Conservation (phyloP, 2,797 vertebrate species). For the Premnoplex brunnescens region DNA sequence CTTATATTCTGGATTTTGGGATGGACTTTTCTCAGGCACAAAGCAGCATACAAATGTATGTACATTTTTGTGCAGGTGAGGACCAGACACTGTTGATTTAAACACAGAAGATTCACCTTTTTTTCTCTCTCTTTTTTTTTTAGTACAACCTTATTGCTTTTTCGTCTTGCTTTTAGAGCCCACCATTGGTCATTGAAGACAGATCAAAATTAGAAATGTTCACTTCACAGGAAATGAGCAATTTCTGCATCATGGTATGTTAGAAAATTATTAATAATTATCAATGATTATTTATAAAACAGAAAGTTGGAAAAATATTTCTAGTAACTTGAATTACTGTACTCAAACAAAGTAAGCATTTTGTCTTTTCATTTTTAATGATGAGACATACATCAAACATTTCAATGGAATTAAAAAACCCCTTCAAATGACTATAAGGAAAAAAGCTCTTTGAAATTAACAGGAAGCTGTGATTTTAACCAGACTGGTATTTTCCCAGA, state of each 20-base stretch:
- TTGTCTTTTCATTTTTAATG: background rate
- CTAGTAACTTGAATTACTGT: background rate
- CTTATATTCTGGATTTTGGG: background rate
- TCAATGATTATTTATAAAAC: background rate
- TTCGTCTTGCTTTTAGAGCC: background rate
- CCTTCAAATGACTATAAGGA: accelerated
- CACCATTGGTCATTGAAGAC: background rate
- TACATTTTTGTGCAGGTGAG: background rate
- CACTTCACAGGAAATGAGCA: accelerated
- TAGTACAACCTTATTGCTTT: background rate
- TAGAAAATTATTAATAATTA: background rate
- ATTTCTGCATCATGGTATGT: background rate
- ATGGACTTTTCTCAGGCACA: background rate
- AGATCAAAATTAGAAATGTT: background rate
- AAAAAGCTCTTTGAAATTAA: background rate
- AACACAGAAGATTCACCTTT: background rate
- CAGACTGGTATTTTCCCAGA: background rate
- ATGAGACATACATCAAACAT: background rate
- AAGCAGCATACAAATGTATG: background rate
- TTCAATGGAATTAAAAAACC: background rate
- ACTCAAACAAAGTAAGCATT: background rate
- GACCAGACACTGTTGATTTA: background rate
- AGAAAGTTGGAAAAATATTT: background rate
- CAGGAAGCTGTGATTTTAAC: background rate
- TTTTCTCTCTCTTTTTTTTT: too few relatives aligned